These are phyloP conservation scores for Caenorhabditis japonica DNA, from an alignment of 2,888 invertebrate species.

Conservation along the genomic window DNA sequence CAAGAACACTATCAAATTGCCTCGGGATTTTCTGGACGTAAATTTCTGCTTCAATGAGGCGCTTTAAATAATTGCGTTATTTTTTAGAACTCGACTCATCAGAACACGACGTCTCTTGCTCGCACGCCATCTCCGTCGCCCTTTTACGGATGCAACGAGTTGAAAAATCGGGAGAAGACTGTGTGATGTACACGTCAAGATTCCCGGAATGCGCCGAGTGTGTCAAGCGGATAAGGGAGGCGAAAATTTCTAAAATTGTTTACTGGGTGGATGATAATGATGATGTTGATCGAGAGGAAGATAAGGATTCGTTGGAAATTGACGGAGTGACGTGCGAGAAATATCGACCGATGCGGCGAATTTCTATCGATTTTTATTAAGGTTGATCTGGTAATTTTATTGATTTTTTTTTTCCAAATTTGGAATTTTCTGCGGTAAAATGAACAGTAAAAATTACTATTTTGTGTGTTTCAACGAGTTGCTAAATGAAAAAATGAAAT, in stretches of 20 bases:
- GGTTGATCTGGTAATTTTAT: too few relatives aligned
- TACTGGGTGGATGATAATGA: constrained; percentile 2
- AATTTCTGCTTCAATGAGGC: neutral
- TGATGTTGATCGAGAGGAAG: neutral
- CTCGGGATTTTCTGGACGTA: constrained; percentile 37
- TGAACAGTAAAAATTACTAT: neutral
- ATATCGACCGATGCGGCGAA: constrained; percentile 13
- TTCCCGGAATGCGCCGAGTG: constrained; percentile 18
- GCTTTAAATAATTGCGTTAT: neutral
- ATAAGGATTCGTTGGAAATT: too few relatives aligned
- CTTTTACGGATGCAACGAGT: constrained; percentile 11
- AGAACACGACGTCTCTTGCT: neutral
- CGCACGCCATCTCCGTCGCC: constrained; percentile 9
- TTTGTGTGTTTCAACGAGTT: too few relatives aligned
- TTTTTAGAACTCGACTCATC: too few relatives aligned
- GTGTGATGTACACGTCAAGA: constrained; percentile 20
- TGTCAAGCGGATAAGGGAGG: constrained; percentile 1
- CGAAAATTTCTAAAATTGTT: constrained; percentile 18
- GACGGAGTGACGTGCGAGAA: constrained; percentile 7
- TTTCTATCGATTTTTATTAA: constrained; percentile 19
- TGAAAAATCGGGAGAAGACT: neutral
- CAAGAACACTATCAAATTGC: constrained; percentile 31
- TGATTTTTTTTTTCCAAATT: neutral
- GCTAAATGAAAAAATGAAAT: too few relatives aligned
- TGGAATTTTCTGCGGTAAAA: neutral